Percentiles rank a stretch among this genome's conserved stretches.
phyloP scores from a whole-genome alignment of 1,140 invertebrate species.

The Marisa cornuarietis region DNA sequence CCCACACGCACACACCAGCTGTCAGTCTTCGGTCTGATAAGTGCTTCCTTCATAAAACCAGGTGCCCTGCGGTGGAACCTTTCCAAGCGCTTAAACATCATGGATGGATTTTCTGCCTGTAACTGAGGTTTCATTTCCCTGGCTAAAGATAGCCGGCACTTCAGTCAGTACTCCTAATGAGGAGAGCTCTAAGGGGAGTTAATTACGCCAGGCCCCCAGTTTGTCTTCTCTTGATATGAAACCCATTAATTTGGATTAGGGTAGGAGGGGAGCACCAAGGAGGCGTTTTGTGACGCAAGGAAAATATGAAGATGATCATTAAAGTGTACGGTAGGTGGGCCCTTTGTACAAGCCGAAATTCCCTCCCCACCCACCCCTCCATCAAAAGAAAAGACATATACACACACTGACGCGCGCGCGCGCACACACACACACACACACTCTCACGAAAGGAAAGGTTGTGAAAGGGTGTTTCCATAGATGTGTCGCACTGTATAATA shows the following conservation, averaged over 20 bases:
- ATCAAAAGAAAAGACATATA: too few species aligned
- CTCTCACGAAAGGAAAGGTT: too few species aligned
- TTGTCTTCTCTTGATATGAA: constrained; percentile 20
- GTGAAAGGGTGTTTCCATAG: too few species aligned
- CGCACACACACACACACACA: too few species aligned
- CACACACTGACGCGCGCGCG: too few species aligned
- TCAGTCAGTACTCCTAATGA: constrained; percentile 20
- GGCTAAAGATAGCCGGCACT: constrained; percentile 18
- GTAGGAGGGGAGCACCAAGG: neutral
- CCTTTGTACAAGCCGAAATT: too few species aligned
- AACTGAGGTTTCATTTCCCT: constrained; percentile 12
- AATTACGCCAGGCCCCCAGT: constrained; percentile 11
- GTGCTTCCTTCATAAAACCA: neutral
- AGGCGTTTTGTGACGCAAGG: neutral
- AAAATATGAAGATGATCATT: constrained; percentile 10
- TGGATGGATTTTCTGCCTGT: constrained; percentile 19
- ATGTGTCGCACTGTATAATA: too few species aligned
- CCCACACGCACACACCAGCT: constrained; percentile 9
- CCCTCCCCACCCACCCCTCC: too few species aligned
- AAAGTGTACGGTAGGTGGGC: too few species aligned
- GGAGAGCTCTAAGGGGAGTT: constrained; percentile 22
- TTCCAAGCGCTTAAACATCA: constrained; percentile 11
- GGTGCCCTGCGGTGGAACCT: neutral
- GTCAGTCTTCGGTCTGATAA: neutral
- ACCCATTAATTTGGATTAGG: constrained; percentile 21